These are phyloP conservation scores for Sebastes cheni DNA, from an alignment of 2,797 vertebrate genomes.

Conservation along the genomic window DNA sequence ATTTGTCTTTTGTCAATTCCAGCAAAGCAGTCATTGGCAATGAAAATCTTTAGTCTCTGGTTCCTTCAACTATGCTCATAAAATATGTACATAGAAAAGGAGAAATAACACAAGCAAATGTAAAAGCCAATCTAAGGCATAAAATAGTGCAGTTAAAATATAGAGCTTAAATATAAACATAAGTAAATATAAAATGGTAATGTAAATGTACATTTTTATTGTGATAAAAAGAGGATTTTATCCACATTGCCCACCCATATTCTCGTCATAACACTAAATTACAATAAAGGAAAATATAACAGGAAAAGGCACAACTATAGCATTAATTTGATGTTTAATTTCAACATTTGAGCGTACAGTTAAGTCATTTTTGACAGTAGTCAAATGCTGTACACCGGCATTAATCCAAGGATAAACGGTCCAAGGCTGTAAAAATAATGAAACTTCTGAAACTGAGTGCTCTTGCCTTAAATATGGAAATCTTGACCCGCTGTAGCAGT, in stretches of 20 bases:
- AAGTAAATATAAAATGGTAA: no score
- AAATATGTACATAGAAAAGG: no score
- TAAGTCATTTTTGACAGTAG: not conserved
- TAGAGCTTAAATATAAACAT: no score
- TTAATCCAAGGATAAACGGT: constrained; percentile 3
- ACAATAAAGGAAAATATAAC: not conserved
- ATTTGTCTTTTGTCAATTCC: no score
- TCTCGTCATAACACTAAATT: not conserved
- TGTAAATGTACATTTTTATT: no score
- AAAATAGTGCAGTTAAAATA: no score
- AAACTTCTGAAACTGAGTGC: constrained; percentile 4
- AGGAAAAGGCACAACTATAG: not conserved
- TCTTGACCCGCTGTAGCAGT: constrained; percentile 37
- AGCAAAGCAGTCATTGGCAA: no score
- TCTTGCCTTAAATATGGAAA: constrained; percentile 61
- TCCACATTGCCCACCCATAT: no score
- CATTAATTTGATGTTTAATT: not conserved
- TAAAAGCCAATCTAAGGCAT: no score
- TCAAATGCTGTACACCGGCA: not conserved
- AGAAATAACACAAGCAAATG: no score
- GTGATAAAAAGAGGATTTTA: not conserved
- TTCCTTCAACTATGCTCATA: no score
- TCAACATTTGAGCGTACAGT: not conserved
- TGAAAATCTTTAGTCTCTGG: no score
- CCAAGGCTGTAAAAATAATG: not conserved